phyloP scores from a whole-genome alignment of 2,113 vertebrate genomes.

The Microtus richardsoni region DNA sequence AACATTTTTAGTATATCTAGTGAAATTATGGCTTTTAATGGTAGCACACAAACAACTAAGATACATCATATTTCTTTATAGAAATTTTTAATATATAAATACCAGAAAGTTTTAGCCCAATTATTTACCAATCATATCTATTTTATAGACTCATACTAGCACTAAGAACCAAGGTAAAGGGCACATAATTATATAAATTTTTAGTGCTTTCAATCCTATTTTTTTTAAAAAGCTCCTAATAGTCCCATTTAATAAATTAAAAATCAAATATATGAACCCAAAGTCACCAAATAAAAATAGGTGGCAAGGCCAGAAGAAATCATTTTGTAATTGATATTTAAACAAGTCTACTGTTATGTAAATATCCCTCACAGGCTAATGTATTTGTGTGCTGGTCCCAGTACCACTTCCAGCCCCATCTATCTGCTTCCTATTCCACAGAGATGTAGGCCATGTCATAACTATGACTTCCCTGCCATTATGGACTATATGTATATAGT shows the following conservation, averaged over 20 bases:
- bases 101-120: constrained; percentile 18
- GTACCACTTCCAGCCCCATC: neutral
- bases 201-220: neutral
- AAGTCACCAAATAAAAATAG: constrained; percentile 45
- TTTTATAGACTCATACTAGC: constrained; percentile 43
- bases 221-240: neutral
- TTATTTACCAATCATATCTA: constrained; percentile 32
- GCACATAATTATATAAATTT: constrained; percentile 7
- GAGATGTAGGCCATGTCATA: neutral
- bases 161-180: constrained; percentile 23
- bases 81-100: constrained; percentile 40
- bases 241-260: constrained; percentile 47
- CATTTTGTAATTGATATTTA: constrained; percentile 55
- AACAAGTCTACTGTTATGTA: neutral
- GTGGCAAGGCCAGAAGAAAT: neutral
- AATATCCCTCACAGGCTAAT: neutral
- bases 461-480: neutral
- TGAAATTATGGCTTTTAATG: constrained; percentile 38
- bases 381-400: neutral
- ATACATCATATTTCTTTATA: neutral
- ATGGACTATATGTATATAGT: too few relatives aligned
- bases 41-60: constrained; percentile 28
- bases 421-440: neutral
- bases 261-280: constrained; percentile 51
- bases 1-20: constrained; percentile 46